These are phyloP conservation scores for Acropora tenuis DNA, from an alignment of 64 coral and sea anemone species.

Conservation along the genomic window DNA sequence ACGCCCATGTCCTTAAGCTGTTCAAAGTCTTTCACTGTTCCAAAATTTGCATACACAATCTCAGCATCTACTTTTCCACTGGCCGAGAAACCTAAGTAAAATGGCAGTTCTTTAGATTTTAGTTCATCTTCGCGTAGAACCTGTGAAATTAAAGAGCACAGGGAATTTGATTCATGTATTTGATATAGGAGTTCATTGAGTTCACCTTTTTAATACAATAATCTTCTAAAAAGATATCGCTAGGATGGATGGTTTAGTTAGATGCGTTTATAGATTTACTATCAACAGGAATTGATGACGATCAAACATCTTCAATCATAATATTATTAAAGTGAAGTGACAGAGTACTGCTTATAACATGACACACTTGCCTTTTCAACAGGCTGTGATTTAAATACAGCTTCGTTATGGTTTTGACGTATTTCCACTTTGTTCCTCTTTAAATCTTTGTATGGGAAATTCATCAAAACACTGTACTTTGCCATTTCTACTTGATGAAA, in stretches of 20 bases:
- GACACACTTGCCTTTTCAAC: constrained; percentile 39
- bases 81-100: constrained; percentile 66
- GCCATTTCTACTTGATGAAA: constrained; percentile 74
- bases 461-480: constrained; percentile 70
- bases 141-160: constrained; percentile 26
- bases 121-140: constrained; percentile 42
- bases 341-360: background rate
- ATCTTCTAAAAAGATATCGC: no score
- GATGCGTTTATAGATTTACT: no score
- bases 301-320: no score
- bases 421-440: constrained; percentile 70
- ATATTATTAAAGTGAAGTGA: no score
- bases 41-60: constrained; percentile 90
- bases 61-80: constrained; percentile 67
- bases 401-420: constrained; percentile 20
- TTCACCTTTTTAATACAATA: background rate
- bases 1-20: constrained; percentile 63
- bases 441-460: constrained; percentile 34
- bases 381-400: constrained; percentile 49
- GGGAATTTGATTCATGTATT: background rate
- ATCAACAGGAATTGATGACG: no score
- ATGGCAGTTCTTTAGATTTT: constrained; percentile 30
- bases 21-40: constrained; percentile 77
- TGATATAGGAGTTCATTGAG: background rate
- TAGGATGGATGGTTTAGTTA: no score